phyloP scores from a whole-genome alignment of 2,888 invertebrate species.

The Machimus atricapillus region DNA sequence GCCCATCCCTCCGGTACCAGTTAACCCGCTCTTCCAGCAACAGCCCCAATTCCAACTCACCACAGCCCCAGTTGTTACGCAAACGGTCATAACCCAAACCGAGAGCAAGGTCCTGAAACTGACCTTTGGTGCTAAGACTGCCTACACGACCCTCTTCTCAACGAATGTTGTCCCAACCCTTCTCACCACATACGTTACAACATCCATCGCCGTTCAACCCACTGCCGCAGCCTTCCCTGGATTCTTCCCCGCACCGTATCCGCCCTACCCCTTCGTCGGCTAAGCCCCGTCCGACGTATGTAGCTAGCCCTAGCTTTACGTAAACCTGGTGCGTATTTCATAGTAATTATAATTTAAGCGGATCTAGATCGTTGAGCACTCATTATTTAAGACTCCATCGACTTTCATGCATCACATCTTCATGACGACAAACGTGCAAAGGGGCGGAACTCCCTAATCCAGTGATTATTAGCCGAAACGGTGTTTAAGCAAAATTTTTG shows the following conservation, averaged over 20 bases:
- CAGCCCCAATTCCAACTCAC: constrained; percentile 74
- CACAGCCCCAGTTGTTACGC: constrained; percentile 81
- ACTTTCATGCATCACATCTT: not conserved
- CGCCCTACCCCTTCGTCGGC: constrained; percentile 78
- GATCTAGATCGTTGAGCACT: constrained; percentile 13
- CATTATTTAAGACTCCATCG: constrained; percentile 29
- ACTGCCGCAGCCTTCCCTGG: constrained; percentile 77
- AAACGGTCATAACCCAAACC: constrained; percentile 79
- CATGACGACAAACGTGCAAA: not conserved
- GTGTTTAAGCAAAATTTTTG: not conserved
- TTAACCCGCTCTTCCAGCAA: constrained; percentile 65
- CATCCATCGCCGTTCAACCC: constrained; percentile 77
- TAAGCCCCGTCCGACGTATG: constrained; percentile 56
- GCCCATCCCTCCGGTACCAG: constrained; percentile 62
- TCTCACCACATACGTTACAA: constrained; percentile 83
- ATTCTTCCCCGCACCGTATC: constrained; percentile 78
- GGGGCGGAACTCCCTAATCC: not conserved
- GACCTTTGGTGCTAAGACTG: constrained; percentile 90
- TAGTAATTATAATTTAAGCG: constrained; percentile 20
- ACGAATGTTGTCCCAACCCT: constrained; percentile 83
- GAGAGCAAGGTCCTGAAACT: constrained; percentile 83
- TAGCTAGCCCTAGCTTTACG: constrained; percentile 11
- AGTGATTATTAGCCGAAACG: not conserved
- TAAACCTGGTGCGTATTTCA: constrained; percentile 21
- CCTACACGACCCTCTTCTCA: constrained; percentile 84